Base-by-base conservation (phyloP, 2,797 vertebrate species). In the Basileuterus tristriatus region DNA sequence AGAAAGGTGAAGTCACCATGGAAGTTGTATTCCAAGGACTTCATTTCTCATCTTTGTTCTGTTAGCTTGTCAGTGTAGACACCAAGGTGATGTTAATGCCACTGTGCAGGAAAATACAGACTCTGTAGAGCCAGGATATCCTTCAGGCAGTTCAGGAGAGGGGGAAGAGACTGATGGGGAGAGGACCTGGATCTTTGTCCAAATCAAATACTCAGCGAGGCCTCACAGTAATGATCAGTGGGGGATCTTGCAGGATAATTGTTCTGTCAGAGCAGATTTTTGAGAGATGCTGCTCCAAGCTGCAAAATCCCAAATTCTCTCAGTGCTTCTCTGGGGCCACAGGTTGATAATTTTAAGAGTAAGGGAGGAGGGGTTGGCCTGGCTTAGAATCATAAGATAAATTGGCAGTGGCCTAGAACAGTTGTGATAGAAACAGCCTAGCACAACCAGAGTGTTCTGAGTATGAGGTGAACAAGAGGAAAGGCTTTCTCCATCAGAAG, bases 1-100 rank as follows among this genome's bases (percentile, higher is more conserved):
- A 7, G 99, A 99, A 96, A 99, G 99, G 99, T 99, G 98, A 93
- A 77, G 27, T 24, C 6, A 43, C 22, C 26, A 4, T 37, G 34
- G n/a, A 43, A 43, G 39, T 29, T 65, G 15, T 29, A 78, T 52
- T 23, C 46, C 26, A 39, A 49, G 50, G 55, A 24, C 34, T 56
- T 46, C 0, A 12, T 65, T 68, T 83, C 60, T 68, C 9, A 12
- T 81, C 34, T 15, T 44, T 87, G 70, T 37, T 27, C 32, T 78
- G 19, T 88, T 64, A 39, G 6, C 36, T 92, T 86, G 53, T 89
- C 60, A 10, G 49, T 34, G 18, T 52, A 22, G 17, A 8, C 49
- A 58, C n/a, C 30, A 43, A 14, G 8, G 32, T 32, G 43, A 29
- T 68, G 26, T 50, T 83, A 65, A 37, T 60, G 39, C 16, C 50